Base-by-base conservation (phyloP, 2,888 invertebrate species). In the Napeogenes sylphis region DNA sequence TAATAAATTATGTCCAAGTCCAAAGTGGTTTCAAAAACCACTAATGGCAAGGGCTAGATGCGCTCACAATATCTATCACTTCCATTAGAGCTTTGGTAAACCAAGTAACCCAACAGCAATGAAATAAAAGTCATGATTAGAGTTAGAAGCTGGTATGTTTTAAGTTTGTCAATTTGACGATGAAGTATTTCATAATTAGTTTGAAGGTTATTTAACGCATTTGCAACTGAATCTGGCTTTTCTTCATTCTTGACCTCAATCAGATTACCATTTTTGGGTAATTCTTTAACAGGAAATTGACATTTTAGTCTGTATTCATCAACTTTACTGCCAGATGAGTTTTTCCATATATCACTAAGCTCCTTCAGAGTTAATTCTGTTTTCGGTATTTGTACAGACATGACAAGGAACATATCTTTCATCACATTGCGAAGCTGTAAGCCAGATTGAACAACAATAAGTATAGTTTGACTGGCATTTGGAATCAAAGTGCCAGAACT, bases 381-480 rank as follows among this genome's bases (percentile, higher is more conserved):
- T 62, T 92, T 92, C 0, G 94, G 91, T 5, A 94, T 87, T 46
- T 94, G 92, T 70, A 95, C 93, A 45, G 95, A 95, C 95, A 97
- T 95, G 3, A 98, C 94, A 32, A 98, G 92, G 82, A 98, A 98
- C 82, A 97, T 95, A 79, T 98, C 98, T 77, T 94, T 94, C 0
- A 93, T 90, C 0, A 95, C 91, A 12, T 93, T 92, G 2, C 93
- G 92, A 8, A 94, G 73, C 67, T 93, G 93, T 73, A 94, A 94
- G 4, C 95, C 96, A 13, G 94, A 92, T 73, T 96, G 94, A 1
- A 98, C 91, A 4, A 94, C 93, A 2, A 98, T 95, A 47, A 92
- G 91, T 0, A 98, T 93, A 0, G 91, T 90, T 47, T 93, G 92
- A 0, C 91, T 90, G 3, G 92, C 92, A 8, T 94, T 94, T 0